These are phyloP conservation scores for Strix aluco DNA, from an alignment of 2,113 vertebrate genomes.

Conservation along the genomic window DNA sequence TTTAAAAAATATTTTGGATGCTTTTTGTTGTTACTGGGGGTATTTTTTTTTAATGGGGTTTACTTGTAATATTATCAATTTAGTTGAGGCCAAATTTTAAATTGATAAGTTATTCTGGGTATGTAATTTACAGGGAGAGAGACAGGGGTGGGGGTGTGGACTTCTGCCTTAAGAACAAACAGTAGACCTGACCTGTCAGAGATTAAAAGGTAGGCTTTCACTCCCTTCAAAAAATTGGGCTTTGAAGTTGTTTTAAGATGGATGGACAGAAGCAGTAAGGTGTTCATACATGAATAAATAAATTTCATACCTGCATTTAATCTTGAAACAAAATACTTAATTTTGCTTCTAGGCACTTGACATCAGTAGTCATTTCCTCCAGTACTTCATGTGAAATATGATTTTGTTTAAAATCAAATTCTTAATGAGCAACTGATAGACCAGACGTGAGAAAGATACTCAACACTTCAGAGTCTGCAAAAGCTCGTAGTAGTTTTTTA, in stretches of 20 bases:
- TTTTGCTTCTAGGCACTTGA: slow-evolving; percentile 23
- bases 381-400: not conserved
- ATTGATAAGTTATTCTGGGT: not conserved
- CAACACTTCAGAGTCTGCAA: not conserved
- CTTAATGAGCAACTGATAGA: not conserved
- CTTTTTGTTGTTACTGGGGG: not conserved
- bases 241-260: not conserved
- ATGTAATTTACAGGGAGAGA: not conserved
- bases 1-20: not conserved
- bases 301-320: not conserved
- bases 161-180: not conserved
- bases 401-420: not conserved
- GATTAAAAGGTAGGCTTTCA: not conserved
- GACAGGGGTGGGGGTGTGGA: not conserved
- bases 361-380: not conserved
- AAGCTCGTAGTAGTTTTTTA: not conserved
- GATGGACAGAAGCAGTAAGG: not conserved
- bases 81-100: not conserved
- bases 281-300: not conserved
- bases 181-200: not conserved
- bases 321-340: not conserved
- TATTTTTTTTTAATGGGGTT: not conserved
- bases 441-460: not conserved
- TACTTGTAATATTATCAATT: not conserved
- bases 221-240: not conserved